Base-by-base conservation (phyloP, 2,888 invertebrate species). In the Amorpha juglandis region DNA sequence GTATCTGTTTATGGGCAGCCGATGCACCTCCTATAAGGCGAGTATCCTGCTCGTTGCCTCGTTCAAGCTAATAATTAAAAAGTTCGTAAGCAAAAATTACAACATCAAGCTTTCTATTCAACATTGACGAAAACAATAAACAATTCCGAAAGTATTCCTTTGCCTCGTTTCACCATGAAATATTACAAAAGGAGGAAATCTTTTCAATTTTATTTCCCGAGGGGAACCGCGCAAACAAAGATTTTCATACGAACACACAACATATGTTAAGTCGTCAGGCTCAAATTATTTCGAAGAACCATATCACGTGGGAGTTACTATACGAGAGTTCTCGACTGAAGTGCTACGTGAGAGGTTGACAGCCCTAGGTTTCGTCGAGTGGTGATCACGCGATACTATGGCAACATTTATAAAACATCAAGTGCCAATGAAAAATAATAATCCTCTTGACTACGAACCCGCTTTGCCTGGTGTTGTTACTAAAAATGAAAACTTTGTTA, bases 281-380 rank as follows among this genome's bases (percentile, higher is more conserved):
- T 76, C 82, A 86, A 88, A 85, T 86, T 81, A 86, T 82, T 80
- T 81, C 74, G 76, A 78, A 82, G 80, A 78, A 80, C 79, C 81
- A 79, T 80, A 83, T 82, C 83, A 84, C 81, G 85, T 81, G 80
- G 86, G 83, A 86, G 82, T 82, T 84, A 84, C 81, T 85, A 84
- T 81, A 76, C 76, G 76, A 89, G 91, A 71, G 83, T 83, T 74
- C 90, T 91, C 73, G 78, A 86, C 76, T 86, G 72, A 77, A 89
- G 89, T 78, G 75, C 70, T 68, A 73, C 74, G 73, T 75, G 78
- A 86, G 85, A 81, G 86, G 81, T 83, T 85, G 86, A 84, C 81
- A 83, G 78, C 76, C 77, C 79, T 74, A 76, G 74, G 78, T 77
- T 75, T 76, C 68, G 74, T 77, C 66, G 71, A 84, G 82, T 72